Evolutionary conservation across 2,797 vertebrate species (phyloP), one percentile per base, ranked within the genome.

Genomic region (Chanos chanos): DNA sequence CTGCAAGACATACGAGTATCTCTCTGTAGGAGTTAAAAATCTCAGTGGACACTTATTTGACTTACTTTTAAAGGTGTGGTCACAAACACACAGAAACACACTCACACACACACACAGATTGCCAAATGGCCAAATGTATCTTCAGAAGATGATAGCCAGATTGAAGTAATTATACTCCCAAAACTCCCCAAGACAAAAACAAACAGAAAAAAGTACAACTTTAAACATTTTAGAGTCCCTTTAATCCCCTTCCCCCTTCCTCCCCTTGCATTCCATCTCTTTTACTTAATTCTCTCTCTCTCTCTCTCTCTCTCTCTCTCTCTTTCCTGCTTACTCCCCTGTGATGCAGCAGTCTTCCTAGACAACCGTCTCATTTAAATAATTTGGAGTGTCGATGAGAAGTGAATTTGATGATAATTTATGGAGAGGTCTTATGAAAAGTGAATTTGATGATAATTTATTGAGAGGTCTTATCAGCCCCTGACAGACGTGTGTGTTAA

Each of bases 281-380:
- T n/a, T n/a, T n/a, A n/a, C n/a, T n/a, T n/a, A n/a, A n/a, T n/a
- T n/a, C n/a, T n/a, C 24, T n/a, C 21, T 28, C 45, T 27, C 36
- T 45, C 15, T 51, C 28, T 62, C 66, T 56, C 61, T 66, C 24
- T 33, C 16, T 41, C 9, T 52, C 25, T 47, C 19, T 31, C 62
- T 57, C 55, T 73, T 64, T 82, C 77, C 77, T 81, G 15, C 21
- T 55, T 28, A 78, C 66, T 71, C 15, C 30, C 31, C 43, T 25
- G 45, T 25, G 53, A 54, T 48, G 21, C 13, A 28, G 24, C 30
- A 56, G 30, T 45, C 54, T 8, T 40, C 31, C 7, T 12, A 45
- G 62, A 54, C 54, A 61, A 28, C 61, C 33, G 41, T 41, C 19
- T 7, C 25, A 33, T 30, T 22, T 15, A 41, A 33, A 6, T 16